Evolutionary conservation across 2,888 invertebrate genomes (phyloP).

Genomic region (Prenolepis imparis): DNA sequence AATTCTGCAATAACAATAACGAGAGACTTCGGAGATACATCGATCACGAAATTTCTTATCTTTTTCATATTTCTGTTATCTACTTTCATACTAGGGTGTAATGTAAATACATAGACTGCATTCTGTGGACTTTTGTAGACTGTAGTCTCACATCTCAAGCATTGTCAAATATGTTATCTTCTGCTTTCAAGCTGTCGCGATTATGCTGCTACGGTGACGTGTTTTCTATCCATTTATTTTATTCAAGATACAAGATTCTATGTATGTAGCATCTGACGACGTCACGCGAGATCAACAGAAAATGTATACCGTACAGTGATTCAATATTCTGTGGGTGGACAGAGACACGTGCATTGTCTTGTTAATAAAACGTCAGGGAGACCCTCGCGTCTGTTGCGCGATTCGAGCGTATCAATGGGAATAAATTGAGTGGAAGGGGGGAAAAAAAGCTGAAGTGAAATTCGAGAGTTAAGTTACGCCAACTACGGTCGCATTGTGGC

Average conservation of each 20-base stretch:
- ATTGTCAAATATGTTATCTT: background rate
- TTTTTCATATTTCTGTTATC: background rate
- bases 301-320: slow-evolving; percentile 25
- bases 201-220: background rate
- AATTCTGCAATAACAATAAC: slow-evolving; percentile 11
- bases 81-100: background rate
- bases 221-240: background rate
- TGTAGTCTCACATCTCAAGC: background rate
- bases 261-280: slow-evolving; percentile 11
- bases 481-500: slow-evolving; percentile 53
- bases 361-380: slow-evolving; percentile 44
- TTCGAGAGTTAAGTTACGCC: slow-evolving; percentile 56
- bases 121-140: background rate
- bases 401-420: slow-evolving; percentile 51
- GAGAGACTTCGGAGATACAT: background rate
- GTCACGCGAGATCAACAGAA: slow-evolving; percentile 3
- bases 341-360: slow-evolving; percentile 35
- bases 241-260: slow-evolving; percentile 16
- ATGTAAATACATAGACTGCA: background rate
- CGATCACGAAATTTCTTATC: background rate
- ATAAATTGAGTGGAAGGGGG: slow-evolving; percentile 42
- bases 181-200: background rate
- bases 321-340: slow-evolving; percentile 34
- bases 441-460: slow-evolving; percentile 50
- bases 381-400: slow-evolving; percentile 45